phyloP scores from a whole-genome alignment of 1,140 invertebrate genomes.

The Trichoplusia ni region DNA sequence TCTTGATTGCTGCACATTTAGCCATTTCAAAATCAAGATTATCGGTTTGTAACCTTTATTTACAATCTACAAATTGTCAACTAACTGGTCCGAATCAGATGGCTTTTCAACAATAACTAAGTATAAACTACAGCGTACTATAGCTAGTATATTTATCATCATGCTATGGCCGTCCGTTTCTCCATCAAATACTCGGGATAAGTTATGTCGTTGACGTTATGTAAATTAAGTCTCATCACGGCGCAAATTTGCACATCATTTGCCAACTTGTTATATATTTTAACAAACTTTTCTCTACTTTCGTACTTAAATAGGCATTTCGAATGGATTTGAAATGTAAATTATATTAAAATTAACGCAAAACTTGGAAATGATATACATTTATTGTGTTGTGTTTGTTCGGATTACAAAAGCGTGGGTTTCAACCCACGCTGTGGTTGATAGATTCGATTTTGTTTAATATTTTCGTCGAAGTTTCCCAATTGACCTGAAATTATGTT shows the following conservation, averaged over 20 bases:
- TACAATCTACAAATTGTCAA: too few species aligned
- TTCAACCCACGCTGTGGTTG: too few species aligned
- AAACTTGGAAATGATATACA: slow-evolving; percentile 1
- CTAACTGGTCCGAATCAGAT: too few species aligned
- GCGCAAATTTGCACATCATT: slow-evolving; percentile 28
- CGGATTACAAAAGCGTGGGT: not conserved
- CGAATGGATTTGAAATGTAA: slow-evolving; percentile 26
- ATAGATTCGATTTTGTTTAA: too few species aligned
- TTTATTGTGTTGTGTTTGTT: slow-evolving; percentile 4
- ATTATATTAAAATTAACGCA: slow-evolving; percentile 15
- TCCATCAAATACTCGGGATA: not conserved
- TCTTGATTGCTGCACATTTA: too few species aligned
- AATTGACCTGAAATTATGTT: too few species aligned
- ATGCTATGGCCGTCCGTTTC: not conserved
- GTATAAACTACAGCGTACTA: too few species aligned
- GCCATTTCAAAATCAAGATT: too few species aligned
- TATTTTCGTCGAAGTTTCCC: too few species aligned
- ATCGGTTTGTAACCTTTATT: too few species aligned
- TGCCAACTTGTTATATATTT: slow-evolving; percentile 23
- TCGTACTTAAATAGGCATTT: slow-evolving; percentile 21
- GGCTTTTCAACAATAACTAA: too few species aligned
- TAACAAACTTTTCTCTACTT: slow-evolving; percentile 24
- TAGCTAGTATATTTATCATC: not conserved
- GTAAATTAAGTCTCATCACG: slow-evolving; percentile 21
- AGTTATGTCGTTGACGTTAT: slow-evolving; percentile 26